Conservation (phyloP, 2,113 vertebrate species). For the Regulus satrapa region DNA sequence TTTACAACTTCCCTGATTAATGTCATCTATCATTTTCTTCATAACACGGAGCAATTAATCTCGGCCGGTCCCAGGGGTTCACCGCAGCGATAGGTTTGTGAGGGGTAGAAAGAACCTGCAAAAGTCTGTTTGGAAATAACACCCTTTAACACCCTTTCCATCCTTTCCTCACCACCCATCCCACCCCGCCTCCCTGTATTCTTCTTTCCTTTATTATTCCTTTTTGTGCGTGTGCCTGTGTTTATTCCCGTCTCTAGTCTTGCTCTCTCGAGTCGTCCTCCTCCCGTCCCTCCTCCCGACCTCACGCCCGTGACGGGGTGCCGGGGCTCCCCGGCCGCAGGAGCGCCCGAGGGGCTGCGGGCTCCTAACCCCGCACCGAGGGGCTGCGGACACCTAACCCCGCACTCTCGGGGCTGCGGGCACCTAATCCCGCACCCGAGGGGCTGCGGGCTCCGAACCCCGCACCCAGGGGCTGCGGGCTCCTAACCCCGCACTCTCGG, state of each 20-base stretch:
- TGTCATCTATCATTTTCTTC: conserved; percentile 36
- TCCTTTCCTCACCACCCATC: fast-evolving
- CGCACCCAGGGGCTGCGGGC: too few relatives aligned
- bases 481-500: too few relatives aligned
- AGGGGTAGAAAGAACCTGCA: not conserved
- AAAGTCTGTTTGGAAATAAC: not conserved
- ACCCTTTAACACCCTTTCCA: too few relatives aligned
- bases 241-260: fast-evolving
- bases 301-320: not conserved
- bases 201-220: not conserved
- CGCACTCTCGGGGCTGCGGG: too few relatives aligned
- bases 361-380: too few relatives aligned
- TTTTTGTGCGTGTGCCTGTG: too few relatives aligned
- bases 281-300: not conserved
- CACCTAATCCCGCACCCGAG: fast-evolving
- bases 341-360: not conserved
- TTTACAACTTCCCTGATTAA: conserved; percentile 36
- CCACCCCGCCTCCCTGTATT: fast-evolving
- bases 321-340: not conserved
- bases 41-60: conserved; percentile 22
- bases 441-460: too few relatives aligned
- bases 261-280: too few relatives aligned
- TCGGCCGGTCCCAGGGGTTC: not conserved
- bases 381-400: too few relatives aligned
- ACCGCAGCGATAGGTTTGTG: not conserved